Evolutionary conservation across 2,888 invertebrate genomes (phyloP), one percentile per base, ranked within the genome.

Genomic region (Cataglyphis rosenhaueri): DNA sequence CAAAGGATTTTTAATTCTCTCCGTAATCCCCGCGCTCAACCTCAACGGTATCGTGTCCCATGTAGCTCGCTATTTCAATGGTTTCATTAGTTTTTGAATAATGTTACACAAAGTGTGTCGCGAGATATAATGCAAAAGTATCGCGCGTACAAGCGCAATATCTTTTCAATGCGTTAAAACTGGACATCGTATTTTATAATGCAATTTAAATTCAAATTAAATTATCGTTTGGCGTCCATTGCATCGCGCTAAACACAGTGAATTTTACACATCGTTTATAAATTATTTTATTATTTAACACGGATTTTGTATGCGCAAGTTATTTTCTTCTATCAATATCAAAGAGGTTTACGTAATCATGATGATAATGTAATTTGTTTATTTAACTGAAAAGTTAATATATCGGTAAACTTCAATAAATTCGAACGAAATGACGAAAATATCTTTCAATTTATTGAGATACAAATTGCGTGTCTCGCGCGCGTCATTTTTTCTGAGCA

Each of bases 1-100:
- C 68, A 78, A 68, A 78, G 76, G 57, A 78, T 78, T 78, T 78
- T 78, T 78, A 68, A 78, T 78, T 68, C 68, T 57, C 21, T 6
- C 41, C 15, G 41, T 78, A 68, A 68, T 78, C 41, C 68, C 10
- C 32, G 41, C 55, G 21, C 52, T 2, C n/a, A 52, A 52, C 21
- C 76, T 78, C 68, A 68, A 78, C 41, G 41, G 6, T 68, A 68
- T 78, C 55, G 68, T 41, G 15, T 68, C 29, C 38, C n/a, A 5
- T 5, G 57, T 38, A 3, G 41, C 21, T 25, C 25, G 52, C 75
- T 18, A 66, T 75, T 75, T 35, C 25, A 52, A 52, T 6, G 18
- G 68, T 78, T 57, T 64, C 68, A 48, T 78, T 68, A 68, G 38
- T 57, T 78, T 68, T 68, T 41, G 57, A 68, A 68, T 78, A 55